phyloP scores from a whole-genome alignment of 1,140 invertebrate genomes.

The Atopsyche davidsoni region DNA sequence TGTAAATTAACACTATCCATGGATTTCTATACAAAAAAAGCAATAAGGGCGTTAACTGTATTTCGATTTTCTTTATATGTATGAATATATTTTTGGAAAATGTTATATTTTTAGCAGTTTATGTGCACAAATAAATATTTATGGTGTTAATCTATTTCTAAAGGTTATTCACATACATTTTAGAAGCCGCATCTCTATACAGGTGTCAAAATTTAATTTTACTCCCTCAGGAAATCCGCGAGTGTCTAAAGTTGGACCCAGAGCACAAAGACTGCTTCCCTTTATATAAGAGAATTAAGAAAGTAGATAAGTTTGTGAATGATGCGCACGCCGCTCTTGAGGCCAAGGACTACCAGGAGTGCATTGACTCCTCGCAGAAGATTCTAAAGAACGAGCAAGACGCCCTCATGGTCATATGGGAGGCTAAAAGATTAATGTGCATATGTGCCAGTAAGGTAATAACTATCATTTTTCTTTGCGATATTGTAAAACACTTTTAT shows the following conservation, averaged over 20 bases:
- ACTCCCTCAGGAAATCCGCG: constrained; percentile 76
- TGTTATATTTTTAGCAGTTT: too few species aligned
- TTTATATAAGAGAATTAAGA: constrained; percentile 97
- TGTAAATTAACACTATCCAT: too few species aligned
- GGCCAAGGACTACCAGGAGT: constrained; percentile 65
- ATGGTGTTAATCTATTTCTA: too few species aligned
- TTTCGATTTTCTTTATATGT: too few species aligned
- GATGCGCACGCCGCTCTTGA: constrained; percentile 67
- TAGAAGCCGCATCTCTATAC: neutral
- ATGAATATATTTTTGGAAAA: constrained; percentile 1
- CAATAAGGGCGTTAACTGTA: too few species aligned
- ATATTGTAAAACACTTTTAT: neutral
- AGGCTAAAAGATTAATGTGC: constrained; percentile 69
- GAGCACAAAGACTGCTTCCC: constrained; percentile 94
- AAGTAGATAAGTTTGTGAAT: constrained; percentile 81
- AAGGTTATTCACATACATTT: constrained; percentile 2
- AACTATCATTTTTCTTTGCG: neutral
- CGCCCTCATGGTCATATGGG: constrained; percentile 64
- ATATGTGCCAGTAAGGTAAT: constrained; percentile 60
- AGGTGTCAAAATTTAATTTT: constrained; percentile 18
- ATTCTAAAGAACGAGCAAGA: constrained; percentile 64
- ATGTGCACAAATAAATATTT: too few species aligned
- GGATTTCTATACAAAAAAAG: too few species aligned
- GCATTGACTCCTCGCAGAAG: constrained; percentile 66
- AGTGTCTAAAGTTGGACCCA: constrained; percentile 96